Conservation (phyloP, 2,113 vertebrate species). For the Colaptes auratus region DNA sequence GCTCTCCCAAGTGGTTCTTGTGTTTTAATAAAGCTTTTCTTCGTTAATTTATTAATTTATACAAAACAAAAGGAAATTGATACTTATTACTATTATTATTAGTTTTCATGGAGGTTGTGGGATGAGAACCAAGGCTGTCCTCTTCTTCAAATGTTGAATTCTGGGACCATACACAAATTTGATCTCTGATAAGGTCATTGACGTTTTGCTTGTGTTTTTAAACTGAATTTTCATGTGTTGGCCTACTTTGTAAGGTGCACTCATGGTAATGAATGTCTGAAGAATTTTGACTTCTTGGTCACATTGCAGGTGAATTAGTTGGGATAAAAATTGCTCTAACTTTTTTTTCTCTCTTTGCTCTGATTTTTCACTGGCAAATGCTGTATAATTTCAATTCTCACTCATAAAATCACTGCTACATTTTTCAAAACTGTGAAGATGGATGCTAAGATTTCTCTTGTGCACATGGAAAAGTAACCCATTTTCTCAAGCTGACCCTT, state of each 20-base stretch:
- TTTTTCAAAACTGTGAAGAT: not conserved
- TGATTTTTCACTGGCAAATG: not conserved
- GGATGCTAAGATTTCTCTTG: not conserved
- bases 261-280: not conserved
- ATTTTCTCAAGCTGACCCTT: not conserved
- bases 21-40: constrained; percentile 6
- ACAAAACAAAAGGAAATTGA: not conserved
- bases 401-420: not conserved
- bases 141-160: not conserved
- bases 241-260: not conserved
- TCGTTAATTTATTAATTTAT: constrained; percentile 25
- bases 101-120: not conserved
- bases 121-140: not conserved
- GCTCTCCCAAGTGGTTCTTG: not conserved
- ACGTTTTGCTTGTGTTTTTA: not conserved
- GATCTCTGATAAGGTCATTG: not conserved
- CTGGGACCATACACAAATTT: not conserved
- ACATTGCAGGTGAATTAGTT: not conserved
- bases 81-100: not conserved
- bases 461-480: not conserved
- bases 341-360: not conserved
- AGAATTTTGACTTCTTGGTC: not conserved
- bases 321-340: not conserved
- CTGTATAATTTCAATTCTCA: not conserved
- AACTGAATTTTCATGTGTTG: not conserved